Evolutionary conservation across 2,888 invertebrate genomes (phyloP), one percentile per base, ranked within the genome.

Genomic region (Zaprionus lineosus): DNA sequence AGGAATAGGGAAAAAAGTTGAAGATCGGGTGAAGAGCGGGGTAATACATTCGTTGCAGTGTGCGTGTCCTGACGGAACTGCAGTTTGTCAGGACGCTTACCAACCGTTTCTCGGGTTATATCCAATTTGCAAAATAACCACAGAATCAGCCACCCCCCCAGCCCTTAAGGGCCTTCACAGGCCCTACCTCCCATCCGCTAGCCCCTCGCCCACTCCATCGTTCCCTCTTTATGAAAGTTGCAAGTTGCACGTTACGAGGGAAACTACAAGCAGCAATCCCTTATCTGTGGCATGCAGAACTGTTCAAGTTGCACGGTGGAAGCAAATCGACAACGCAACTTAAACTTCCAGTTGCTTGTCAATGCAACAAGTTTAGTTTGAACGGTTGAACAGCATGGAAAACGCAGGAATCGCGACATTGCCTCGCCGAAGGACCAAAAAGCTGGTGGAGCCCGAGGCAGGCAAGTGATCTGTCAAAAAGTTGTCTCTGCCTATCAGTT

Each of bases 401-500:
- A n/a, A n/a, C n/a, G n/a, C n/a, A n/a, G n/a, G n/a, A n/a, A n/a
- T n/a, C n/a, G n/a, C n/a, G n/a, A n/a, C n/a, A n/a, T n/a, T n/a
- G n/a, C n/a, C n/a, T n/a, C n/a, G n/a, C 24, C 24, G 2, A 24
- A 8, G 24, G 24, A 24, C 8, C 19, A 19, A 19, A 8, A 4
- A 14, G 15, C 16, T 34, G 3, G 6, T 1, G 7, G 19, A n/a
- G 3, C 37, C 1, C 12, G 14, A 21, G 34, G 7, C 16, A 37
- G 6, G 9, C 16, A 12, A 7, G 16, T 12, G 36, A 48, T 19
- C 59, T 58, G 56, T 37, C 43, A 50, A 58, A 58, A 79, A 84
- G 64, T 79, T 85, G 59, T 56, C 55, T 71, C 39, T 58, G 82
- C 78, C 82, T 82, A 83, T 75, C 84, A 55, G 53, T n/a, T 40